Evolutionary conservation across 1,140 invertebrate genomes (phyloP), one percentile per base, ranked within the genome.

Genomic region (Sogatella furcifera): DNA sequence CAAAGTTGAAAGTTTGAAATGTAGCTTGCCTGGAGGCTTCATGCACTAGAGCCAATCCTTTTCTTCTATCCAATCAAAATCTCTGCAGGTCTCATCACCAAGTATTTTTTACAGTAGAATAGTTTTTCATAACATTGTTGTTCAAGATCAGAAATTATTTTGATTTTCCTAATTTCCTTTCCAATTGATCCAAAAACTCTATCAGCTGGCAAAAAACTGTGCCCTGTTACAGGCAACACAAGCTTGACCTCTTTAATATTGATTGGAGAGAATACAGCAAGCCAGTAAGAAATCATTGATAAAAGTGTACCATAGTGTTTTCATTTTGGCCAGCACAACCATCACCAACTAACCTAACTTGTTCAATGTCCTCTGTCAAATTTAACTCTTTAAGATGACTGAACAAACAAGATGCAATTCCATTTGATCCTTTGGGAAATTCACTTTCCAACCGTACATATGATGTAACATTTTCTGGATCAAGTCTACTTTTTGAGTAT

Each of bases 271-370:
- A 54, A 0, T 62, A 62, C 17, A 63, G 19, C 28, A 66, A 70
- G 42, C 69, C 64, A 54, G 55, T 57, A 22, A 66, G 64, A 14
- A 68, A 49, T 62, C 22, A 68, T 44, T 69, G 53, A 19, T 68
- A 59, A 24, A 21, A 56, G 55, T 66, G 63, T 64, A n/a, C n/a
- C n/a, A n/a, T n/a, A n/a, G n/a, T n/a, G n/a, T n/a, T n/a, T n/a
- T n/a, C n/a, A n/a, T n/a, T n/a, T n/a, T n/a, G n/a, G n/a, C n/a
- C n/a, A n/a, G n/a, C n/a, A n/a, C n/a, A n/a, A n/a, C n/a, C n/a
- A n/a, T n/a, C n/a, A n/a, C n/a, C n/a, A n/a, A n/a, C n/a, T n/a
- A n/a, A n/a, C n/a, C n/a, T n/a, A n/a, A n/a, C n/a, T n/a, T n/a
- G n/a, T n/a, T n/a, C n/a, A n/a, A n/a, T n/a, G n/a, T n/a, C n/a